A percentile compares a stretch with the other conserved stretches of the same genome.
phyloP scores from a whole-genome alignment of 1,140 invertebrate species.

The Mycetomoellerius zeteki region DNA sequence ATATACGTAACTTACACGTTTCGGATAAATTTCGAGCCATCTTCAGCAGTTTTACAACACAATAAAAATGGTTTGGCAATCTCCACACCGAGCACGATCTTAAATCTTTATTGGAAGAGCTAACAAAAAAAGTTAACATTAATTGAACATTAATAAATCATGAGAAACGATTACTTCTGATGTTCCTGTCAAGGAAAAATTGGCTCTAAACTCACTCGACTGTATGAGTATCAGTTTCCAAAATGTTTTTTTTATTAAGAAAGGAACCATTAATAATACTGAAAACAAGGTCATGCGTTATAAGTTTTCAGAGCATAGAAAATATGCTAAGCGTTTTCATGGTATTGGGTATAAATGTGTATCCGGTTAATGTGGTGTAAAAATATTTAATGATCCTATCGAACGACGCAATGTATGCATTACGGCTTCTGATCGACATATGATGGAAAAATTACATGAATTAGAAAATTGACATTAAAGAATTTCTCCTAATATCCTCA shows the following conservation, averaged over 20 bases:
- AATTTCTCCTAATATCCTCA: not conserved
- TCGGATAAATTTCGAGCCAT: no score
- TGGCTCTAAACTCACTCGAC: not conserved
- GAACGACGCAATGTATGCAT: not conserved
- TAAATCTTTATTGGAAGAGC: no score
- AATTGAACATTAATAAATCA: constrained; percentile 14
- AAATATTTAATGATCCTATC: constrained; percentile 45
- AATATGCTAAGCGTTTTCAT: constrained; percentile 40
- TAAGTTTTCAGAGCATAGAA: constrained; percentile 49
- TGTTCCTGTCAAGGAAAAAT: not conserved
- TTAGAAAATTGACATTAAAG: not conserved
- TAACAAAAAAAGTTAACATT: not conserved
- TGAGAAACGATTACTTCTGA: not conserved
- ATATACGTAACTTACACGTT: no score
- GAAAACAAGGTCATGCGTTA: not conserved
- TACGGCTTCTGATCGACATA: constrained; percentile 22
- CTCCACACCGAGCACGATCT: no score
- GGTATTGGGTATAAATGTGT: no score
- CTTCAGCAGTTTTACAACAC: no score
- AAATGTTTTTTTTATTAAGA: constrained; percentile 19
- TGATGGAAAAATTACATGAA: constrained; percentile 2
- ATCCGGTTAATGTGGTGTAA: constrained; percentile 43
- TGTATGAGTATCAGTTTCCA: not conserved
- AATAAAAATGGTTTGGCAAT: no score
- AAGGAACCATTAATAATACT: constrained; percentile 1